Conservation (phyloP, 2,113 vertebrate genomes). For the Nyctereutes procyonoides region DNA sequence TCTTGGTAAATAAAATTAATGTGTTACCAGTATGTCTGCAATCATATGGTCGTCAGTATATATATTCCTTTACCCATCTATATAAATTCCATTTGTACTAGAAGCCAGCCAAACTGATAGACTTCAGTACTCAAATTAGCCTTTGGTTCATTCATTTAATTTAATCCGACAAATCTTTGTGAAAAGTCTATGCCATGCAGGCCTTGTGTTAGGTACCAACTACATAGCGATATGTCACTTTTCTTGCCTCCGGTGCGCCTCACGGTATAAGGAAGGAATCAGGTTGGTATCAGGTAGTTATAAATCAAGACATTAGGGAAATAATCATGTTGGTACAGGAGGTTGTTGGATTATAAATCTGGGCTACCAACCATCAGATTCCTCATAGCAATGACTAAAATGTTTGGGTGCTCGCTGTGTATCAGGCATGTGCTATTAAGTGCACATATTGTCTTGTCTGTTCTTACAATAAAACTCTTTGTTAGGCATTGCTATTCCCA, state of each 20-base stretch:
- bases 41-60: not conserved
- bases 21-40: not conserved
- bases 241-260: not conserved
- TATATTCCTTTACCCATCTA: not conserved
- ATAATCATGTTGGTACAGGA: not conserved
- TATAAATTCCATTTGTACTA: not conserved
- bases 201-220: not conserved
- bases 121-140: not conserved
- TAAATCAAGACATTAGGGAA: not conserved
- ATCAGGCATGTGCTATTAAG: not conserved
- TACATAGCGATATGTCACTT: not conserved
- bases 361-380: not conserved
- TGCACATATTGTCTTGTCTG: not conserved
- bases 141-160: not conserved
- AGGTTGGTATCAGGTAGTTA: not conserved
- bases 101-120: not conserved
- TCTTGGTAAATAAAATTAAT: slow-evolving; percentile 22
- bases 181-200: not conserved
- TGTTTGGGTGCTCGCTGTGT: not conserved
- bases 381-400: not conserved
- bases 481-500: not conserved
- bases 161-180: not conserved
- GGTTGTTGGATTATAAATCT: not conserved
- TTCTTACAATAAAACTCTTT: not conserved
- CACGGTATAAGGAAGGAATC: not conserved